These are phyloP conservation scores for Ascaphus truei DNA, from an alignment of 2,113 vertebrate species.

Conservation along the genomic window DNA sequence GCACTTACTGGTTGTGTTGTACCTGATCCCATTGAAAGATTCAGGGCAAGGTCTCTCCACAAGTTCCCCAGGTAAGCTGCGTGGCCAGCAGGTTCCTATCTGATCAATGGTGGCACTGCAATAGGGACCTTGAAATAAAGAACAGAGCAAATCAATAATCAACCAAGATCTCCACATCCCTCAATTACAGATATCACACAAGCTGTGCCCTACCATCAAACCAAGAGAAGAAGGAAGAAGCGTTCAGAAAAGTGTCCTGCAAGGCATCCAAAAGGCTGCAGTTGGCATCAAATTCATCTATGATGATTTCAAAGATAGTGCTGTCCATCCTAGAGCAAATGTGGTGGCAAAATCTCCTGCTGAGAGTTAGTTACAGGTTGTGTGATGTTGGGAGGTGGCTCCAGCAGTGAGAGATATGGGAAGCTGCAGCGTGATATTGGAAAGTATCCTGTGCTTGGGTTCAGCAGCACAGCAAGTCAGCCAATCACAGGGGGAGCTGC, in stretches of 20 bases:
- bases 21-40: slow-evolving; percentile 93
- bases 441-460: background rate
- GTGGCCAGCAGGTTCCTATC: slow-evolving; percentile 97
- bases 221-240: slow-evolving; percentile 67
- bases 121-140: slow-evolving; percentile 66
- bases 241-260: slow-evolving; percentile 73
- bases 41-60: slow-evolving; percentile 93
- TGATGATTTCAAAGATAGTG: slow-evolving; percentile 72
- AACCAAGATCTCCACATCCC: background rate
- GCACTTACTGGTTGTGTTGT: slow-evolving; percentile 93
- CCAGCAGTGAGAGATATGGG: background rate
- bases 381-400: background rate
- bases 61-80: slow-evolving; percentile 73
- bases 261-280: slow-evolving; percentile 81
- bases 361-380: background rate
- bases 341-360: background rate
- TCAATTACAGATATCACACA: background rate
- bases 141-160: slow-evolving; percentile 27
- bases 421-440: too few species aligned
- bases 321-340: slow-evolving; percentile 72
- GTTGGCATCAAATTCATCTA: slow-evolving; percentile 83
- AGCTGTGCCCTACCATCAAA: slow-evolving; percentile 72
- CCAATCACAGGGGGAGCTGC: slow-evolving; percentile 9
- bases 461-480: background rate
- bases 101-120: slow-evolving; percentile 92